Base-by-base conservation (phyloP, 2,113 vertebrate genomes). In the Antechinus flavipes region DNA sequence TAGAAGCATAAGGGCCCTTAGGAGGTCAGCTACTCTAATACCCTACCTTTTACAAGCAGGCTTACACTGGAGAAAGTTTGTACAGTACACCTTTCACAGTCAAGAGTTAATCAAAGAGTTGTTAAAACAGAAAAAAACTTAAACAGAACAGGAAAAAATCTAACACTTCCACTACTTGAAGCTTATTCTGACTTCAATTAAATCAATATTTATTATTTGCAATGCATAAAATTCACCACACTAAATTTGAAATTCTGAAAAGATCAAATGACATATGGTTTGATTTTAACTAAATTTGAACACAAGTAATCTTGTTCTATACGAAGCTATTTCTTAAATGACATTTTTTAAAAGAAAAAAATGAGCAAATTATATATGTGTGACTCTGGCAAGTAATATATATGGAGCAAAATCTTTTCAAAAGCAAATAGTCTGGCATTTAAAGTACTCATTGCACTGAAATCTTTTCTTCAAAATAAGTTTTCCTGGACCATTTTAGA, bases 401-500 rank as follows among this genome's bases (percentile, higher is more conserved):
- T 56, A 24, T 30, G 35, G 14, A 56, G 22, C 11, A 92, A 54
- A 2, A 76, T 6, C 24, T 2, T 94, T 90, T 92, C 89, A 25
- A 50, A 3, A 54, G 68, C n/a, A 96, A 97, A 94, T 47, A 0
- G 0, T 94, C 91, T 22, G 90, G n/a, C 68, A 94, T 47, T 93
- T 89, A 54, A 89, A 93, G 95, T 16, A 94, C 30, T 91, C n/a
- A 56, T 47, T 0, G 4, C 91, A 92, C 30, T 50, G 49, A 1
- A 89, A 93, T 92, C 8, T 96, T 53, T 91, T 94, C 91, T 97
- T 97, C 58, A 97, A 97, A 30, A 56, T 93, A 93, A 94, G 92
- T 94, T 93, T 92, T 93, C 91, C 92, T 58, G 94, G 94, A 94
- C 92, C 96, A 93, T 96, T 93, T 95, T 90, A 94, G 97, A 98